A percentile compares a stretch with the other conserved stretches of the same genome.
phyloP scores from a whole-genome alignment of 2,113 vertebrate species.

The Sapajus apella region DNA sequence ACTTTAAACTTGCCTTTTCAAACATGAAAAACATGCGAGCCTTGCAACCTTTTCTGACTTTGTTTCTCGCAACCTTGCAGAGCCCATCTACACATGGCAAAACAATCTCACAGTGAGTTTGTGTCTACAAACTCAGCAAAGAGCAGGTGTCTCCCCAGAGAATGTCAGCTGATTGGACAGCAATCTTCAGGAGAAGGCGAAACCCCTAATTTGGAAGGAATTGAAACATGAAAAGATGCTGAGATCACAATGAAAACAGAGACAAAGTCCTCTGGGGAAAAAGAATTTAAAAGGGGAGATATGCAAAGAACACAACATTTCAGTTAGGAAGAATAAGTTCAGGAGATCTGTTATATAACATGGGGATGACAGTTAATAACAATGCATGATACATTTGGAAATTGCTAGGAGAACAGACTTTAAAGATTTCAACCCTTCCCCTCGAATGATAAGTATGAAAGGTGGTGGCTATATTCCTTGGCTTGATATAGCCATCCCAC shows the following conservation, averaged over 20 bases:
- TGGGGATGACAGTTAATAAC: not conserved
- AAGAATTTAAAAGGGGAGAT: not conserved
- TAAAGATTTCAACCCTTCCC: not conserved
- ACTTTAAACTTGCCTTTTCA: not conserved
- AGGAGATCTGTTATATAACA: not conserved
- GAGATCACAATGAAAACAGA: not conserved
- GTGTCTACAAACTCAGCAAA: too few species aligned
- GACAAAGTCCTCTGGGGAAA: not conserved
- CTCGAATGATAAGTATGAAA: not conserved
- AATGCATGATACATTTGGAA: not conserved
- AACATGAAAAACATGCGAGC: too few species aligned
- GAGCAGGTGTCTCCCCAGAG: not conserved
- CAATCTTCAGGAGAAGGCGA: not conserved
- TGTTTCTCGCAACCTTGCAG: not conserved
- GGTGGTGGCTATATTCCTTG: too few species aligned
- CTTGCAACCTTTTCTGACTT: not conserved
- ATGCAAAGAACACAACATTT: not conserved
- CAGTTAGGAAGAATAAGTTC: not conserved
- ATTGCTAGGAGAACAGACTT: not conserved
- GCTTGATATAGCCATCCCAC: not conserved
- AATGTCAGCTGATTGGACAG: too few species aligned
- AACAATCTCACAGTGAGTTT: accelerated
- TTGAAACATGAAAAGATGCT: not conserved
- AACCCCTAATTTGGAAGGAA: not conserved
- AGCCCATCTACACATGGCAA: not conserved